Evolutionary conservation across 53 echinoderm and acorn worm species (phyloP).

Genomic region (Actinopyga echinites): DNA sequence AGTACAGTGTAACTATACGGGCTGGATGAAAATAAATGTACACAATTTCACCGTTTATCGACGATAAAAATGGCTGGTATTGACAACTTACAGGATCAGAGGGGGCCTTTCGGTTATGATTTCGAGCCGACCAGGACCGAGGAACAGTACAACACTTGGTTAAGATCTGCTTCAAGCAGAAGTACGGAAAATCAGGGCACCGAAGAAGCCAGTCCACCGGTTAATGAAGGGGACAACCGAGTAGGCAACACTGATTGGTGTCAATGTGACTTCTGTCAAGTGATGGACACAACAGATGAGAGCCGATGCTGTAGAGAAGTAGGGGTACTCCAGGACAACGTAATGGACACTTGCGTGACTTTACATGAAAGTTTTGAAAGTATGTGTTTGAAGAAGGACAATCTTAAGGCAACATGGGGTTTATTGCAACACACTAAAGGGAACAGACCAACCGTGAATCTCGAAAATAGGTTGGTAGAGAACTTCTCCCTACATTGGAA

Average conservation of each 20-base stretch:
- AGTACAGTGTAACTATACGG: too few relatives aligned
- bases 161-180: background rate
- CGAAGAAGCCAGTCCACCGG: background rate
- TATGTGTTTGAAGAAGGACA: background rate
- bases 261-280: background rate
- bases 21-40: too few relatives aligned
- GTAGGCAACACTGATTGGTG: background rate
- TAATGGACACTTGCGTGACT: background rate
- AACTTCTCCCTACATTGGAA: too few relatives aligned
- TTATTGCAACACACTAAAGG: conserved; percentile 7
- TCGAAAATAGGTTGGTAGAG: too few relatives aligned
- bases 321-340: background rate
- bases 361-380: background rate
- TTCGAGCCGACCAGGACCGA: background rate
- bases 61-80: too few relatives aligned
- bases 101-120: background rate
- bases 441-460: background rate
- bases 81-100: too few relatives aligned
- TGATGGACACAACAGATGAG: background rate
- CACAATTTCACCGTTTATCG: too few relatives aligned
- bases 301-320: background rate
- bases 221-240: background rate
- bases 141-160: background rate
- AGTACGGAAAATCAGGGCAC: too few relatives aligned
- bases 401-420: background rate